Evolutionary conservation across 2,113 vertebrate species (phyloP).

Genomic region (Gulo gulo): DNA sequence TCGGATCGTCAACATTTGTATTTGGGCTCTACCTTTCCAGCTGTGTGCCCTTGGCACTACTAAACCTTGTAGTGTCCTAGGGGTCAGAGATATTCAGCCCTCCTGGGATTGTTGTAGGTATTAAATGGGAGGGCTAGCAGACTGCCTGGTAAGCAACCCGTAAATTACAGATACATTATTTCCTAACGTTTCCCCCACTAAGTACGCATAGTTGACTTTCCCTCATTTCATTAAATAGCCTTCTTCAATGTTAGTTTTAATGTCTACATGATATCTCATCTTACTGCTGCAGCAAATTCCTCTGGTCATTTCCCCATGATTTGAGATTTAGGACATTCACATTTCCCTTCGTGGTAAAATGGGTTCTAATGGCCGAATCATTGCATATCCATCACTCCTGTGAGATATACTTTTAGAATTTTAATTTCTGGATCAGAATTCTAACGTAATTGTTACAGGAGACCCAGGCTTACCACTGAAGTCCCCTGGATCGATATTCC

Average conservation of each 20-base stretch:
- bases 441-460: background rate
- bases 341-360: background rate
- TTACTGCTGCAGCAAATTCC: background rate
- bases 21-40: background rate
- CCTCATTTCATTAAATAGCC: background rate
- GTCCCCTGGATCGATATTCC: background rate
- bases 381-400: background rate
- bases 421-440: background rate
- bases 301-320: background rate
- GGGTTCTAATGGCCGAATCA: background rate
- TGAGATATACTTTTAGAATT: background rate
- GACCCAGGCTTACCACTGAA: background rate
- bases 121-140: background rate
- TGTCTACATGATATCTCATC: background rate
- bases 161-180: background rate
- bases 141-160: background rate
- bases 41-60: background rate
- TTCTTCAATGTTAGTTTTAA: background rate
- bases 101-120: background rate
- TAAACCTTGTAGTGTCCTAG: background rate
- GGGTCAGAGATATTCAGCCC: accelerated
- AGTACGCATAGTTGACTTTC: background rate
- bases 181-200: background rate
- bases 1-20: background rate
- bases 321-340: background rate